A percentile compares a stretch with the other conserved stretches of the same genome.
Conservation (phyloP, 2,888 invertebrate species). For the Cheilosia impressa region DNA sequence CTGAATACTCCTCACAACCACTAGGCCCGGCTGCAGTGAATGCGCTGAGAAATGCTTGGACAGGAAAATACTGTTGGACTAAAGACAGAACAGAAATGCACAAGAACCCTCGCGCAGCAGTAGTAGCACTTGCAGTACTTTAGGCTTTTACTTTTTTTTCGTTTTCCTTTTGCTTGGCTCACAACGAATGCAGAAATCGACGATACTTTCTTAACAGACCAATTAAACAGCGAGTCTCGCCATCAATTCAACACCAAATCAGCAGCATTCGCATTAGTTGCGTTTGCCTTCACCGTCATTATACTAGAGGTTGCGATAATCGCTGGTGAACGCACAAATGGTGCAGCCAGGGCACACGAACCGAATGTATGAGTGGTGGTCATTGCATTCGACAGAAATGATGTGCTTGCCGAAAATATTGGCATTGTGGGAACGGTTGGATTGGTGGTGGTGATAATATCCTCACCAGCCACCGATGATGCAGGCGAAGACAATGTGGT, state of each 20-base stretch:
- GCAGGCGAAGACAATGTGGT: constrained; percentile 66
- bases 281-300: constrained; percentile 51
- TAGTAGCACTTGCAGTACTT: constrained; percentile 67
- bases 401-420: constrained; percentile 63
- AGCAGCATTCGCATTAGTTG: constrained; percentile 57
- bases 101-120: constrained; percentile 52
- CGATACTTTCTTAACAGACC: constrained; percentile 6
- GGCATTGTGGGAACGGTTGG: constrained; percentile 33
- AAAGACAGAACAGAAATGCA: constrained; percentile 56
- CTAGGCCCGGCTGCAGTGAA: not conserved
- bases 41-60: not conserved
- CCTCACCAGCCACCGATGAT: constrained; percentile 63
- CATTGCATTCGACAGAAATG: constrained; percentile 78
- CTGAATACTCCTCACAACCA: too few relatives aligned
- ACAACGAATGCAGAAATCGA: constrained; percentile 15
- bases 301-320: constrained; percentile 48
- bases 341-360: constrained; percentile 81
- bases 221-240: constrained; percentile 15
- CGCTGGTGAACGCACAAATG: constrained; percentile 77
- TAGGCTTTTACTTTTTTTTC: constrained; percentile 12
- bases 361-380: constrained; percentile 82
- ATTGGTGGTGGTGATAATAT: constrained; percentile 33
- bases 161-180: not conserved
- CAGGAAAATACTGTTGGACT: not conserved
- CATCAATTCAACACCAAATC: constrained; percentile 72